Evolutionary conservation across 1,140 invertebrate species (phyloP).

Genomic region (Episyrphus balteatus): DNA sequence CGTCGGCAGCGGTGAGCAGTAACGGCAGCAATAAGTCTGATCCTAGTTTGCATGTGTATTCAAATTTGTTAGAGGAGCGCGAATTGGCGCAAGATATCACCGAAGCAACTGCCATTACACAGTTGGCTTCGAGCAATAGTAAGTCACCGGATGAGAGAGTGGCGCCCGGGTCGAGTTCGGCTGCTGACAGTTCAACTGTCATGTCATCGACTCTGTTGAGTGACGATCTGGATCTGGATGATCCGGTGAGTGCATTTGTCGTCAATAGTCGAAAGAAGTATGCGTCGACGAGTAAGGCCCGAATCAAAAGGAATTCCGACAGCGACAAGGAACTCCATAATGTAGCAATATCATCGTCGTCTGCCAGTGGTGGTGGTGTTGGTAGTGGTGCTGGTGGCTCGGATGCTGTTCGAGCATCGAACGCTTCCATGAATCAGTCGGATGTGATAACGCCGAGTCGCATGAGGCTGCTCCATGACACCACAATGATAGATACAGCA

Average conservation of each 20-base stretch:
- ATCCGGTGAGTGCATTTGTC: slow-evolving; percentile 31
- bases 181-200: slow-evolving; percentile 11
- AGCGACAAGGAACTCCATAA: slow-evolving; percentile 1
- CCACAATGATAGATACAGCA: slow-evolving; percentile 77
- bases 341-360: background rate
- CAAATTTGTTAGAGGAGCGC: slow-evolving; percentile 31
- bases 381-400: background rate
- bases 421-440: slow-evolving; percentile 4
- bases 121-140: background rate
- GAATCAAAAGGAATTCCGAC: background rate
- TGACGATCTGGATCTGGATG: slow-evolving; percentile 35
- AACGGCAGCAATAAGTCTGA: slow-evolving; percentile 7
- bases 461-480: slow-evolving; percentile 62
- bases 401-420: background rate
- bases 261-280: slow-evolving; percentile 6
- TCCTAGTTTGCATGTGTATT: slow-evolving; percentile 29
- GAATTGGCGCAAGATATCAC: background rate
- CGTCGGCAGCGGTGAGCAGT: slow-evolving; percentile 1
- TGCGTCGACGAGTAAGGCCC: background rate
- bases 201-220: slow-evolving; percentile 28
- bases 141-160: background rate
- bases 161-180: background rate
- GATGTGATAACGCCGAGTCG: slow-evolving; percentile 41
- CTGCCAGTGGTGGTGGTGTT: background rate
- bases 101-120: too few species aligned